Conservation (phyloP, 2,113 vertebrate species). For the Myiagra hebetior region DNA sequence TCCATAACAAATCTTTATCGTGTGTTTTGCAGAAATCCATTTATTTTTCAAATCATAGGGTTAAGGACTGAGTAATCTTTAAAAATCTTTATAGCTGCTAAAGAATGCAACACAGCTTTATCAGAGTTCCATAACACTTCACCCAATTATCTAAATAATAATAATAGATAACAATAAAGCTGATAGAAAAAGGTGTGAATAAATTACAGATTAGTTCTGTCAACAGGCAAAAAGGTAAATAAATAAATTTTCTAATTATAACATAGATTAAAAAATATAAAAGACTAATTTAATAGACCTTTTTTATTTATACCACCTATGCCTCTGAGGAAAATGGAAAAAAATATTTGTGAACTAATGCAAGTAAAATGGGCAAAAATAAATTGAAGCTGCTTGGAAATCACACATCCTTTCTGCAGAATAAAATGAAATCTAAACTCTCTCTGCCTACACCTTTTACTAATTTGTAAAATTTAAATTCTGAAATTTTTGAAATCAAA, state of each 20-base stretch:
- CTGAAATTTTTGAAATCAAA: not conserved
- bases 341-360: not conserved
- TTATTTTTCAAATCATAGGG: not conserved
- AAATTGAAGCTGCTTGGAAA: not conserved
- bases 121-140: not conserved
- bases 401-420: not conserved
- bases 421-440: not conserved
- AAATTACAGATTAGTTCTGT: not conserved
- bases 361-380: not conserved
- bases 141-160: not conserved
- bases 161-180: not conserved
- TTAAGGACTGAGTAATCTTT: not conserved
- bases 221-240: not conserved
- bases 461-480: not conserved
- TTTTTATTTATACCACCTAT: not conserved
- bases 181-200: not conserved
- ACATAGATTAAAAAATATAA: not conserved
- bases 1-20: not conserved
- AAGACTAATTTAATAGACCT: not conserved
- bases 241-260: not conserved
- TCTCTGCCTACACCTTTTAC: not conserved
- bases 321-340: not conserved
- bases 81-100: not conserved
- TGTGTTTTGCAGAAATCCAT: not conserved
- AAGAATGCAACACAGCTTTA: not conserved